Evolutionary conservation across 2,797 vertebrate genomes (phyloP), one percentile per base, ranked within the genome.

Genomic region (Tenualosa ilisha): DNA sequence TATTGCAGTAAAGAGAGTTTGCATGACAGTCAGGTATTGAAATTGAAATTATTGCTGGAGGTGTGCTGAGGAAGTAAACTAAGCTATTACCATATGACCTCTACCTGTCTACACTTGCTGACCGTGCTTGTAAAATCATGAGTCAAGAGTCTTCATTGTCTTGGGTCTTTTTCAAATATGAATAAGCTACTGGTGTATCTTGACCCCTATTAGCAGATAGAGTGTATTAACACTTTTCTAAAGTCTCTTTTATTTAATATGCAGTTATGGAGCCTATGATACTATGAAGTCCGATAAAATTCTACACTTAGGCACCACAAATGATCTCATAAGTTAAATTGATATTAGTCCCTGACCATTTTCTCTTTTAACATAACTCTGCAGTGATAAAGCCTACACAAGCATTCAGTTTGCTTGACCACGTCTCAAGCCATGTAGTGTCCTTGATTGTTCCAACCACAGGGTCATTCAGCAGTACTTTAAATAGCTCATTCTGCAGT

Each of bases 21-120:
- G 59, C 24, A 63, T 24, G 72, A 79, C 17, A 79, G 72, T 17
- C 37, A 79, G 54, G 54, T 56, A 56, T 56, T 79, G 72, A 79
- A 8, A 46, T 46, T 79, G 72, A 46, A 46, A 17, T 46, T 22
- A 46, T 46, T 46, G 40, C 40, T 3, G 17, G 6, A 46, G 40
- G 40, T 43, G 20, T 46, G 40, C 59, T 24, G n/a, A 63, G 59
- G 24, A 63, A 63, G 59, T 20, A 17, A 40, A 79, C 46, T 46
- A 79, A 79, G 15, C 72, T 22, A 37, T 72, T 37, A 31, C 65
- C 65, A 72, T 72, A 72, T 72, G 65, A 72, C 65, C 65, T 72
- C 31, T 37, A 72, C 4, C 31, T 40, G 31, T 37, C 24, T 31
- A 31, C 24, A 8, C 24, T 65, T 22, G 56, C 7, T 13, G 63